These are phyloP conservation scores for Quadroppia sp. DNA, from an alignment of 2,888 invertebrate species.

Conservation along the genomic window DNA sequence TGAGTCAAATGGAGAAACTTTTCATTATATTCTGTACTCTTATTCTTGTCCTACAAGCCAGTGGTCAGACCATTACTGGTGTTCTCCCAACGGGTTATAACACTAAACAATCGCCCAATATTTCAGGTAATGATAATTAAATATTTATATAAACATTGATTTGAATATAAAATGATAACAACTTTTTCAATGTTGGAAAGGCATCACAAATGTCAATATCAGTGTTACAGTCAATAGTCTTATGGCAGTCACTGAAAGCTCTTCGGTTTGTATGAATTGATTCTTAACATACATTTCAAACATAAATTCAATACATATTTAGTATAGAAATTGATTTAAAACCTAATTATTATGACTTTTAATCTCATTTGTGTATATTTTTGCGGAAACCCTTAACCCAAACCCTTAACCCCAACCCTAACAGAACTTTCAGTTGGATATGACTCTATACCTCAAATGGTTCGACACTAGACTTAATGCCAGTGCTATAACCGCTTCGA, in stretches of 20 bases:
- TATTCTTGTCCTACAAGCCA: not conserved
- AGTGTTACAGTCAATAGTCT: conserved; percentile 16
- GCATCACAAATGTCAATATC: conserved; percentile 6
- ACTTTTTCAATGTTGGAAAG: not conserved
- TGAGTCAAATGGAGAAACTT: no score
- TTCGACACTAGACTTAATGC: conserved; percentile 34
- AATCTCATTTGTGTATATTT: not conserved
- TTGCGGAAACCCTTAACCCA: not conserved
- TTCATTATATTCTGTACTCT: not conserved
- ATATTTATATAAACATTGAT: not conserved
- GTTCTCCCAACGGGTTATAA: conserved; percentile 35
- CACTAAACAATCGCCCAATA: conserved; percentile 24
- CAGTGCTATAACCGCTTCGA: not conserved
- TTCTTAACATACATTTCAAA: conserved; percentile 1
- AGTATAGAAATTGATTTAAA: not conserved
- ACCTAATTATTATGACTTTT: not conserved
- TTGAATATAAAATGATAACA: not conserved
- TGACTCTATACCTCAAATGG: conserved; percentile 40
- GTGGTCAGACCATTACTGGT: conserved; percentile 7
- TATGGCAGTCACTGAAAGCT: conserved; percentile 31
- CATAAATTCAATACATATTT: not conserved
- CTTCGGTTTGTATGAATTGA: conserved; percentile 27
- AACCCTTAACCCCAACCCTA: not conserved
- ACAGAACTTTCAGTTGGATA: conserved; percentile 35
- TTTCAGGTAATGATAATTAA: not conserved